phyloP scores from a whole-genome alignment of 2,888 invertebrate species.

The Caenorhabditis auriculariae region DNA sequence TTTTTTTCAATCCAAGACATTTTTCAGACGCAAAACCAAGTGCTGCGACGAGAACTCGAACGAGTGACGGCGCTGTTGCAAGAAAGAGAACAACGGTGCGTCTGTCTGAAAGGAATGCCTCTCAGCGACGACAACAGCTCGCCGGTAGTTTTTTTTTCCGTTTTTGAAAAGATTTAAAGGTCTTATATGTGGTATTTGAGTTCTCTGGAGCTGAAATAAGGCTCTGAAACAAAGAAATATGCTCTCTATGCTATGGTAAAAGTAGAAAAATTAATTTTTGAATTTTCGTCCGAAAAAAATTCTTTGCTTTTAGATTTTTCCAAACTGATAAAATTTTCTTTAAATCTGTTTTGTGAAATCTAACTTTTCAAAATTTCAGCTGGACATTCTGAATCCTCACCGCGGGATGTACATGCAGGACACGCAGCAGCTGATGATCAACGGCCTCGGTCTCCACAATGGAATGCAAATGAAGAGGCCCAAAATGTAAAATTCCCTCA shows the following conservation, averaged over 20 bases:
- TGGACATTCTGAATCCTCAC: conserved; percentile 21
- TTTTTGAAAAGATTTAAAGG: too few relatives aligned
- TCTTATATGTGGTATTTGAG: too few relatives aligned
- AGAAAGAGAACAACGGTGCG: conserved; percentile 53
- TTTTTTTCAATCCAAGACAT: conserved; percentile 16
- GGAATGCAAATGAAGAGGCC: conserved; percentile 36
- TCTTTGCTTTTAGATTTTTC: too few relatives aligned
- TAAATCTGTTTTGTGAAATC: too few relatives aligned
- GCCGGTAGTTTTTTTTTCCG: too few relatives aligned
- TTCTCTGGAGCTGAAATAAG: too few relatives aligned
- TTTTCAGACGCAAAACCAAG: conserved; percentile 59
- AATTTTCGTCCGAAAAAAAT: too few relatives aligned
- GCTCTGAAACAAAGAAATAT: too few relatives aligned
- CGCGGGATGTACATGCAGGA: conserved; percentile 7
- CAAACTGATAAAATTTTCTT: too few relatives aligned
- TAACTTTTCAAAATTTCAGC: conserved; percentile 3
- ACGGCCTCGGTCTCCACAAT: conserved; percentile 31
- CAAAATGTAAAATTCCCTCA: conserved; percentile 25
- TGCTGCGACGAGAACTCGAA: conserved; percentile 57
- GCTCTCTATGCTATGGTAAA: too few relatives aligned
- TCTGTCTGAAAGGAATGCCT: conserved; percentile 46
- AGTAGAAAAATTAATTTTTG: too few relatives aligned
- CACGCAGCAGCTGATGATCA: conserved; percentile 22
- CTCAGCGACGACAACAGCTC: conserved; percentile 17
- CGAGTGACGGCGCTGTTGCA: conserved; percentile 51